Evolutionary conservation across 2,113 vertebrate genomes (phyloP).

Genomic region (Neolamprologus devosi): DNA sequence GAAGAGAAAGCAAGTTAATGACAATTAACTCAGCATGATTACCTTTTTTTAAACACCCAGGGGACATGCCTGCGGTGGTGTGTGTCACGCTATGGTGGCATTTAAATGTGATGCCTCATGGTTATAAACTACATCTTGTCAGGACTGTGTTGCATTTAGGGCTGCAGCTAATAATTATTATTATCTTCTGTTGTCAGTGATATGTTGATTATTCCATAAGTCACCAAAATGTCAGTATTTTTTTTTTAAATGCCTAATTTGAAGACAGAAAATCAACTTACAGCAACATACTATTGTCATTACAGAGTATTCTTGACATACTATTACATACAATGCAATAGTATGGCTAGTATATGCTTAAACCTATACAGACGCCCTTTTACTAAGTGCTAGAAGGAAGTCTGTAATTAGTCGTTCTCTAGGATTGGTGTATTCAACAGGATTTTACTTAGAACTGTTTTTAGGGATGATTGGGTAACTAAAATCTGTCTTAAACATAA

Average conservation of each 20-base stretch:
- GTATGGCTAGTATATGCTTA: not conserved
- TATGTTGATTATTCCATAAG: not conserved
- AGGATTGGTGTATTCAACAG: not conserved
- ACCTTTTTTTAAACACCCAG: not conserved
- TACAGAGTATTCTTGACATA: not conserved
- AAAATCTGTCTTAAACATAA: not conserved
- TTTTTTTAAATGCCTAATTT: not conserved
- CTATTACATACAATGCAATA: not conserved
- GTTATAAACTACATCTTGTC: not conserved
- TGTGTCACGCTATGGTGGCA: not conserved
- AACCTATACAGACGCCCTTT: not conserved
- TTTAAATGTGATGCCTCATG: not conserved
- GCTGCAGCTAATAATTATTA: not conserved
- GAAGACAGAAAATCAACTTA: not conserved
- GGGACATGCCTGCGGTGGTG: not conserved
- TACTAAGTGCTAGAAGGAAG: not conserved
- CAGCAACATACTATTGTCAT: not conserved
- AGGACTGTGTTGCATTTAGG: not conserved
- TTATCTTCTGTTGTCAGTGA: not conserved
- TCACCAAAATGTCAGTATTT: not conserved
- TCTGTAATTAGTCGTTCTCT: not conserved
- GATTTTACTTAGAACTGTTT: not conserved
- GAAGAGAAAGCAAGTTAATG: conserved; percentile 2
- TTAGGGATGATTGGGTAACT: not conserved
- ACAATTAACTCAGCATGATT: conserved; percentile 4